These are phyloP conservation scores for Delphinus delphis DNA, from an alignment of 2,113 vertebrate genomes.

Conservation along the genomic window DNA sequence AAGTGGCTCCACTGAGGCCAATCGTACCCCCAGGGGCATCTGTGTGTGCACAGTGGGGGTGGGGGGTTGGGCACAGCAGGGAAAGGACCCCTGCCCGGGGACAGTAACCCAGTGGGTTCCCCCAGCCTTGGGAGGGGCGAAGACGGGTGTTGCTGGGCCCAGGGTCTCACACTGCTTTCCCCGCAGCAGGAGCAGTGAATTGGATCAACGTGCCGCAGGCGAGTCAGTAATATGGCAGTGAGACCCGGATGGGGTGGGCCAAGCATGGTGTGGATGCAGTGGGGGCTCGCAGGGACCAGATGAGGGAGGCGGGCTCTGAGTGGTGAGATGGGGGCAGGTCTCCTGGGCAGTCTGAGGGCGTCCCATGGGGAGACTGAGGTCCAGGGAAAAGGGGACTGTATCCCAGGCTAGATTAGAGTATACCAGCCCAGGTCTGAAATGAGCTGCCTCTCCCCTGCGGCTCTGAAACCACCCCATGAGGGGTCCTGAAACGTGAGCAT, in stretches of 20 bases:
- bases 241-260: fast-evolving
- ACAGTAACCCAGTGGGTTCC: background rate
- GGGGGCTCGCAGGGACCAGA: background rate
- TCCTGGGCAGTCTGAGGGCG: background rate
- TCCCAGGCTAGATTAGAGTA: background rate
- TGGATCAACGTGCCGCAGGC: background rate
- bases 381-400: background rate
- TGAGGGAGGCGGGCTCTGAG: background rate
- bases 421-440: background rate
- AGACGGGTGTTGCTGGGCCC: no score
- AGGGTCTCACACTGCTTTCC: background rate
- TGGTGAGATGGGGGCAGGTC: fast-evolving
- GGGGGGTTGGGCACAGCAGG: background rate
- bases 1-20: background rate
- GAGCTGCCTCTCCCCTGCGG: background rate
- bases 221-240: background rate
- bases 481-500: background rate
- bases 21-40: background rate
- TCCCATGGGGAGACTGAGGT: background rate
- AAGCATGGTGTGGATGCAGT: background rate
- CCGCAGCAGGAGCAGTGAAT: background rate
- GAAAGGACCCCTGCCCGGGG: background rate
- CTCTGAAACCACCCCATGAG: fast-evolving
- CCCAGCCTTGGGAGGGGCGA: background rate
- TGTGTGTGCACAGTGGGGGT: background rate